These are phyloP conservation scores for Enteromius treurensis DNA, from an alignment of 2,797 vertebrate species.

Conservation along the genomic window DNA sequence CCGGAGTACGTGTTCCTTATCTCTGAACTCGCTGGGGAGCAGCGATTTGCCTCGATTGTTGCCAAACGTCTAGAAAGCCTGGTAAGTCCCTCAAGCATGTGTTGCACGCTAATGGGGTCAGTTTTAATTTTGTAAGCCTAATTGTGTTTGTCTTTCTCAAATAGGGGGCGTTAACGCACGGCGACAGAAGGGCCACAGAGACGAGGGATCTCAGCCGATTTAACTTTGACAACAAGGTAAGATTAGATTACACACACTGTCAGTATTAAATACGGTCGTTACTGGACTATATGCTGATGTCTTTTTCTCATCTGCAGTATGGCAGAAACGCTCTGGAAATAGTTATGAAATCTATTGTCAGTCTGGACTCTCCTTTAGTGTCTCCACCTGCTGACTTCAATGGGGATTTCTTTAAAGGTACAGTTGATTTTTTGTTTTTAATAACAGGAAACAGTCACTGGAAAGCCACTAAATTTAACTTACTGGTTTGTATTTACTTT, in stretches of 20 bases:
- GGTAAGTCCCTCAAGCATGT: conserved; percentile 73
- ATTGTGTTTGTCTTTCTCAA: conserved; percentile 25
- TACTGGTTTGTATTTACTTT: neutral
- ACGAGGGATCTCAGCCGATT: conserved; percentile 97
- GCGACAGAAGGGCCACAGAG: conserved; percentile 96
- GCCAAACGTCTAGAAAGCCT: conserved; percentile 97
- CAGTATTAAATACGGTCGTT: neutral
- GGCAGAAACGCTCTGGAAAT: conserved; percentile 97
- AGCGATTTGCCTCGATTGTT: conserved; percentile 97
- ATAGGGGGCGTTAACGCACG: conserved; percentile 96
- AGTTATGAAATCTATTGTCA: conserved; percentile 99
- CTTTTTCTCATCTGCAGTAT: conserved; percentile 78
- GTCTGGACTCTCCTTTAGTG: conserved; percentile 90
- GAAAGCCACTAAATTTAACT: neutral
- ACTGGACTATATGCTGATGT: conserved; percentile 26
- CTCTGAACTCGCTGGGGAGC: conserved; percentile 96
- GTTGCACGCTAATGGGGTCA: neutral
- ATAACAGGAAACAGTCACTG: neutral
- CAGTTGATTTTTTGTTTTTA: conserved; percentile 3
- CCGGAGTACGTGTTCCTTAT: conserved; percentile 98
- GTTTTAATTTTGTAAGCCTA: neutral
- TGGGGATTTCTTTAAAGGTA: conserved; percentile 98
- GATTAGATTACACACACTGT: conserved; percentile 7
- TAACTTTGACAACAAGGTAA: conserved; percentile 98
- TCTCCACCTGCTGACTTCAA: conserved; percentile 89